These are phyloP conservation scores for Acheta domesticus DNA, from an alignment of 2,888 invertebrate species.

Conservation along the genomic window DNA sequence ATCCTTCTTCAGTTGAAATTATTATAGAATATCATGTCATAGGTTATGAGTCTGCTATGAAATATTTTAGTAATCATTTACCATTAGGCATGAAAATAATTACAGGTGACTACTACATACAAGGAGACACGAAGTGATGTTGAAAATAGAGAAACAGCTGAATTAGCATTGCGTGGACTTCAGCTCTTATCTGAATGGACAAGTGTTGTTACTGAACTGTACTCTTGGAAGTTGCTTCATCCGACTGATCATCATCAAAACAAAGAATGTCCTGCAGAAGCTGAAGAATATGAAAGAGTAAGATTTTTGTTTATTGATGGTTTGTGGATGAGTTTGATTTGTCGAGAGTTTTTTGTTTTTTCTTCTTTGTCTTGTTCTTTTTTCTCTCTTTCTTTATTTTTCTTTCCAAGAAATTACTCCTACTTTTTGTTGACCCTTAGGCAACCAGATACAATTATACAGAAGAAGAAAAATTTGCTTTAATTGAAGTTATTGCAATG, in stretches of 20 bases:
- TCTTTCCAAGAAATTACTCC: background rate
- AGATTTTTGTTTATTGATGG: conserved; percentile 37
- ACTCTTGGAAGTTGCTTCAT: conserved; percentile 97
- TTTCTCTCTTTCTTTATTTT: background rate
- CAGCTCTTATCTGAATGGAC: conserved; percentile 96
- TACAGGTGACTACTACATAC: conserved; percentile 82
- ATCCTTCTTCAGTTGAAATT: no score
- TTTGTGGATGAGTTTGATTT: no score
- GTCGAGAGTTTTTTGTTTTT: conserved; percentile 30
- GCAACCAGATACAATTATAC: conserved; percentile 97
- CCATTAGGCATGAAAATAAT: background rate
- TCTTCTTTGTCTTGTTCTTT: background rate
- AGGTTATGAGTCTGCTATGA: no score
- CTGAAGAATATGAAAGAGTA: conserved; percentile 96
- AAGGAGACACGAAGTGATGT: conserved; percentile 88
- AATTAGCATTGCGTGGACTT: conserved; percentile 86
- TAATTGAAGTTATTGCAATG: conserved; percentile 98
- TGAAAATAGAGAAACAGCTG: conserved; percentile 88
- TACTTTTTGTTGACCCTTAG: conserved; percentile 47
- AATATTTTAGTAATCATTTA: no score
- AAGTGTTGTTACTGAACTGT: conserved; percentile 90
- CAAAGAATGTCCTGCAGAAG: conserved; percentile 89
- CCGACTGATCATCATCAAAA: conserved; percentile 97
- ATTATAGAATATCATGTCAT: no score
- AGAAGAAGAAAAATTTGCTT: conserved; percentile 93